Base-by-base conservation (phyloP, 2,113 vertebrate species). In the Lota lota region DNA sequence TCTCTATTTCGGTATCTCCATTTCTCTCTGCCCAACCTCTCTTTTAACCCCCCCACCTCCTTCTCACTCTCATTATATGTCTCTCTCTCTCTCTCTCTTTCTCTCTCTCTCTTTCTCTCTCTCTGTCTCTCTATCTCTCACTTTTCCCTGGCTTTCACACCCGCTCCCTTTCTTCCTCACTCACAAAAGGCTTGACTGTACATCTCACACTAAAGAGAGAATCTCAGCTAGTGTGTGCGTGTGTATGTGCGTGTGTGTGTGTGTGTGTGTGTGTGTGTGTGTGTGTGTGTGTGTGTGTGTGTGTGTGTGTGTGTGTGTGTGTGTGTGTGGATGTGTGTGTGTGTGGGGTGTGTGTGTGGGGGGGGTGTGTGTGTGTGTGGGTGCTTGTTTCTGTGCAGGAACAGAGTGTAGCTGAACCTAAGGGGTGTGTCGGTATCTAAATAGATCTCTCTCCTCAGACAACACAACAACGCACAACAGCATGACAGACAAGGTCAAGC, bases 401-500 rank as follows among this genome's bases (percentile, higher is more conserved):
- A 17, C 18, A 16, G 69, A 72, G 79, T 81, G 75, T 57, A 75
- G 69, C 75, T 62, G 50, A 82, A 76, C 75, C 75, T 67, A 69
- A 75, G 24, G 66, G 67, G 56, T 78, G 68, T 83, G 74, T 79
- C 82, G 79, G 68, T 75, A 79, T 74, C 63, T 75, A 70, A 81
- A 79, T 69, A 76, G 65, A 79, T 79, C 73, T 74, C 17, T 19
- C 68, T 71, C 79, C 28, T 28, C 67, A 72, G 66, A 69, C 69
- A 76, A 53, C 40, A 77, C 51, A 78, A 78, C 69, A 84, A 79
- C 74, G 68, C 69, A 77, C 72, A 70, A 61, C 67, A 70, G 57
- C 73, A 77, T 76, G 66, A 75, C 50, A 75, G 73, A 76, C 84
- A 84, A 81, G 80, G 83, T 84, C 83, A 82, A 68, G 68, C 76